Evolutionary conservation across 2,113 vertebrate species (phyloP), one percentile per base, ranked within the genome.

Genomic region (Uropsilus gracilis): DNA sequence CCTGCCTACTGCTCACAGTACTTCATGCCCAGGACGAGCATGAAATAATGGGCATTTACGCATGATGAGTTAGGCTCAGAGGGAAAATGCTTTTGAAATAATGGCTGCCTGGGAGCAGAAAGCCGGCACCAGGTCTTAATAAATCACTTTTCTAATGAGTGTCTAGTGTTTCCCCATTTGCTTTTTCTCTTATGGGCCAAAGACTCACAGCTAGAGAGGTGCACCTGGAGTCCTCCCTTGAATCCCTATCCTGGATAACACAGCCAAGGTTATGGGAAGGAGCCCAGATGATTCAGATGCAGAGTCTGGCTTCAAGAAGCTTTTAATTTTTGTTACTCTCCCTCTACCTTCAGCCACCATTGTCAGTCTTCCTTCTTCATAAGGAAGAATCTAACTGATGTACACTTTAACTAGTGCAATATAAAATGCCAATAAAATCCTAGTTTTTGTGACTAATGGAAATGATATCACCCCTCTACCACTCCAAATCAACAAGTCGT

Each of bases 81-180:
- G 75, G 57, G 17, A 46, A 88, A 68, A 46, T 30, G 28, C 16
- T 42, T 71, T 53, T 17, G 72, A 28, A 37, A 57, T 68, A 53
- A 76, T 12, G 32, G 39, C 69, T 39, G 66, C 46, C 84, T n/a
- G 64, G 53, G 61, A 72, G 53, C 75, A 68, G 39, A 77, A 20
- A 86, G 39, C 5, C 30, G 53, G 92, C 57, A 4, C 26, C 26
- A 1, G 32, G 32, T 57, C 61, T 68, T 46, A 63, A 30, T 46
- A 85, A 61, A 68, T 50, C 18, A 8, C 28, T 61, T 84, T 37
- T 34, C 59, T 89, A 68, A 91, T 18, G 64, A 93, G 61, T 4
- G 6, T 34, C 57, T 57, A 59, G 59, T 9, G n/a, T n/a, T n/a
- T n/a, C n/a, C n/a, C n/a, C n/a, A n/a, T n/a, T n/a, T n/a, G 17